These are phyloP conservation scores for Magallana gigas DNA, from an alignment of 1,140 invertebrate species.

Conservation along the genomic window DNA sequence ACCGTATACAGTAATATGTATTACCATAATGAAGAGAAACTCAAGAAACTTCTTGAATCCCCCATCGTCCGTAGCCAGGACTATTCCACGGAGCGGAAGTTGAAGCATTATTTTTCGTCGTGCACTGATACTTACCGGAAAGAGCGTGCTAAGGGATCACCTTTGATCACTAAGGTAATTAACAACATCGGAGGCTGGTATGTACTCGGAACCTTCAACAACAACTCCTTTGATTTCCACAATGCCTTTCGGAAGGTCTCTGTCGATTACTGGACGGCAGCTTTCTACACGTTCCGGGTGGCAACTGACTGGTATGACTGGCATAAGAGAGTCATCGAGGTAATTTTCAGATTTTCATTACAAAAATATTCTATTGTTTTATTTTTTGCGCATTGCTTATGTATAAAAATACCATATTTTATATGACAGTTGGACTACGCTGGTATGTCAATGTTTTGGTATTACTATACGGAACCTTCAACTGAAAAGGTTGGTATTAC, in stretches of 20 bases:
- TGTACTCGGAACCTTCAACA: constrained; percentile 62
- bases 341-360: constrained; percentile 44
- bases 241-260: constrained; percentile 66
- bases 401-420: too few relatives aligned
- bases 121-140: constrained; percentile 72
- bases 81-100: constrained; percentile 71
- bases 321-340: constrained; percentile 65
- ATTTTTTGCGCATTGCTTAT: too few relatives aligned
- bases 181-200: constrained; percentile 72
- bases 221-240: constrained; percentile 65
- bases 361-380: too few relatives aligned
- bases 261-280: constrained; percentile 72
- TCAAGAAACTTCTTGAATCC: constrained; percentile 65
- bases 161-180: constrained; percentile 70
- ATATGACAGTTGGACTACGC: constrained; percentile 77
- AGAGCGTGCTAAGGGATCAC: constrained; percentile 61
- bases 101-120: constrained; percentile 72
- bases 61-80: constrained; percentile 55
- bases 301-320: constrained; percentile 61
- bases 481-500: constrained; percentile 10
- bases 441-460: constrained; percentile 81
- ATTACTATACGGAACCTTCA: constrained; percentile 79
- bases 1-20: constrained; percentile 65
- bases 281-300: constrained; percentile 68
- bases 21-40: constrained; percentile 67